Conservation (phyloP, 1,140 invertebrate species). For the Procambarus virginalis region DNA sequence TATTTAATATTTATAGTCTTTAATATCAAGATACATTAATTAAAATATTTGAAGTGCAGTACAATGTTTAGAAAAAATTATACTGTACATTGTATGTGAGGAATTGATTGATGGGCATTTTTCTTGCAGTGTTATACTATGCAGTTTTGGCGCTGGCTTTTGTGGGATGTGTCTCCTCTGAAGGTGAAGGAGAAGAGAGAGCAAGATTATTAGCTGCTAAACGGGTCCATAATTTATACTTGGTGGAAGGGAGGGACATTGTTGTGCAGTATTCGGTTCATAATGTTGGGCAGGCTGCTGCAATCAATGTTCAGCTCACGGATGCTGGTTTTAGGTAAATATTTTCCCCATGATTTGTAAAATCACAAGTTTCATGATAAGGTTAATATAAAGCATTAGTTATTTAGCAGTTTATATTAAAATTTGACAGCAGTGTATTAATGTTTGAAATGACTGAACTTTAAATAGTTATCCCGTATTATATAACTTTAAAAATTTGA, state of each 20-base stretch:
- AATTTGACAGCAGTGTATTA: too few relatives aligned
- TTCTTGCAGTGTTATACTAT: slow-evolving; percentile 27
- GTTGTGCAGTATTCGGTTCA: slow-evolving; percentile 92
- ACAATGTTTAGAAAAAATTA: too few relatives aligned
- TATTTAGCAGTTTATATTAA: too few relatives aligned
- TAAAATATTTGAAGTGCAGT: too few relatives aligned
- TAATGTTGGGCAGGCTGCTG: slow-evolving; percentile 90
- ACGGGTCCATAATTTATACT: slow-evolving; percentile 92
- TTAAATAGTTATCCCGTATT: too few relatives aligned
- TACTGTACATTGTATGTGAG: not conserved
- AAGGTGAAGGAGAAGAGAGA: slow-evolving; percentile 46
- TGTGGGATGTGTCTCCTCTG: slow-evolving; percentile 17
- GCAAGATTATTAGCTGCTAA: slow-evolving; percentile 66
- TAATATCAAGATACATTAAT: too few relatives aligned
- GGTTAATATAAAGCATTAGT: too few relatives aligned
- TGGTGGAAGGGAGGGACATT: slow-evolving; percentile 98
- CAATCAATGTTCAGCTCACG: slow-evolving; percentile 89
- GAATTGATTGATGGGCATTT: not conserved
- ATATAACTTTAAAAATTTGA: too few relatives aligned
- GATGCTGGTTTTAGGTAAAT: slow-evolving; percentile 87
- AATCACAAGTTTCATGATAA: too few relatives aligned
- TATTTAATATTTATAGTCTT: too few relatives aligned
- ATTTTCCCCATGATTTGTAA: too few relatives aligned
- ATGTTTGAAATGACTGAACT: too few relatives aligned
- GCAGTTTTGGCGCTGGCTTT: slow-evolving; percentile 11